A percentile compares a stretch with the other conserved stretches of the same genome.
Conservation (phyloP, 2,113 vertebrate species). For the Aix galericulata region DNA sequence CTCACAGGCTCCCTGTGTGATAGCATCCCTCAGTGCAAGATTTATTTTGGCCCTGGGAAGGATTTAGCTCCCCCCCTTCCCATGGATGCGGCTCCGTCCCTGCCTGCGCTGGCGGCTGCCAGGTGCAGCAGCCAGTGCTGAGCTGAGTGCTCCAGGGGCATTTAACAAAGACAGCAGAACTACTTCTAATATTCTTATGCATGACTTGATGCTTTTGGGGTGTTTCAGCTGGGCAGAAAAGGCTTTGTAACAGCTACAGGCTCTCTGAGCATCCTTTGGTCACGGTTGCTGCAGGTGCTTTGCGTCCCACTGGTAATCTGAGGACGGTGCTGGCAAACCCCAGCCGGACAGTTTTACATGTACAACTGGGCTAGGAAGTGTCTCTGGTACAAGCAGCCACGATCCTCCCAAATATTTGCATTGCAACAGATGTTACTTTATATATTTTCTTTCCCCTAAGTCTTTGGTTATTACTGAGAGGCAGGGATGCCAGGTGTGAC, state of each 20-base stretch:
- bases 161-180: background rate
- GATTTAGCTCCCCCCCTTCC: background rate
- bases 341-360: fast-evolving
- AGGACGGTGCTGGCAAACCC: background rate
- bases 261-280: background rate
- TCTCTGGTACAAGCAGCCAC: background rate
- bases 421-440: conserved; percentile 58
- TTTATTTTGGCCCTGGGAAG: background rate
- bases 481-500: conserved; percentile 72
- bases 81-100: background rate
- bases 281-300: fast-evolving
- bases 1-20: fast-evolving
- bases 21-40: background rate
- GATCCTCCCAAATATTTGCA: background rate
- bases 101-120: no score
- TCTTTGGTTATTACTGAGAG: conserved; percentile 17
- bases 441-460: background rate
- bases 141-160: background rate
- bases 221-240: fast-evolving
- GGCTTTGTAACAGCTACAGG: fast-evolving
- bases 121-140: no score
- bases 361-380: fast-evolving
- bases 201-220: fast-evolving
- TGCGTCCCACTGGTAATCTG: background rate
- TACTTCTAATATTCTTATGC: fast-evolving